Conservation (phyloP, 2,888 invertebrate genomes). For the Rotaria socialis region DNA sequence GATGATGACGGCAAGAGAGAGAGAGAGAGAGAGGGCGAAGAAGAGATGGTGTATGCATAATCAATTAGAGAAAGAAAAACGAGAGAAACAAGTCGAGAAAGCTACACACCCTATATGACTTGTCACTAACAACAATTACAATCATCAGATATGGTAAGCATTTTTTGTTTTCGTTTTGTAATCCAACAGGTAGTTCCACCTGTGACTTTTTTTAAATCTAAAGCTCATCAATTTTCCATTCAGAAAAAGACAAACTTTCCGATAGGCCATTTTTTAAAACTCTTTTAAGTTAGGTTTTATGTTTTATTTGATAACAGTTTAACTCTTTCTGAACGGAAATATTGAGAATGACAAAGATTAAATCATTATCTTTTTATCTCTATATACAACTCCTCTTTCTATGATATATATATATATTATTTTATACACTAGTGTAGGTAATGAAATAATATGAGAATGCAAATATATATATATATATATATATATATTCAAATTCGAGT, state of each 20-base stretch:
- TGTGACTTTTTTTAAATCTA: too few species aligned
- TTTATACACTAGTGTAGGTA: background rate
- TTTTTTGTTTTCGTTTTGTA: background rate
- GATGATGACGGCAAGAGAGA: conserved; percentile 1
- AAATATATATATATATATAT: background rate
- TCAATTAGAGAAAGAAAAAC: conserved; percentile 19
- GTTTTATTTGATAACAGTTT: too few species aligned
- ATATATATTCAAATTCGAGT: conserved; percentile 31
- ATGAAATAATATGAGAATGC: background rate
- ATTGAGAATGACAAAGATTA: too few species aligned
- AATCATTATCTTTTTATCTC: too few species aligned
- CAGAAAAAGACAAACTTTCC: too few species aligned
- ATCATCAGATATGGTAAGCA: background rate
- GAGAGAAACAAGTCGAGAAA: background rate
- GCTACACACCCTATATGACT: background rate
- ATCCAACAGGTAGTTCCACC: too few species aligned
- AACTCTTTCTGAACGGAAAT: too few species aligned
- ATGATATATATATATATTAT: background rate
- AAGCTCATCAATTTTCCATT: too few species aligned
- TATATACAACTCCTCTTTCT: too few species aligned
- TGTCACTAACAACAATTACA: background rate
- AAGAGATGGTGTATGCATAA: conserved; percentile 34
- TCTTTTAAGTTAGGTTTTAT: too few species aligned
- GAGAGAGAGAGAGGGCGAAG: background rate
- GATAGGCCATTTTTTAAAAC: too few species aligned